Conservation (phyloP, 1,140 invertebrate genomes). For the Drosophila baimaii region DNA sequence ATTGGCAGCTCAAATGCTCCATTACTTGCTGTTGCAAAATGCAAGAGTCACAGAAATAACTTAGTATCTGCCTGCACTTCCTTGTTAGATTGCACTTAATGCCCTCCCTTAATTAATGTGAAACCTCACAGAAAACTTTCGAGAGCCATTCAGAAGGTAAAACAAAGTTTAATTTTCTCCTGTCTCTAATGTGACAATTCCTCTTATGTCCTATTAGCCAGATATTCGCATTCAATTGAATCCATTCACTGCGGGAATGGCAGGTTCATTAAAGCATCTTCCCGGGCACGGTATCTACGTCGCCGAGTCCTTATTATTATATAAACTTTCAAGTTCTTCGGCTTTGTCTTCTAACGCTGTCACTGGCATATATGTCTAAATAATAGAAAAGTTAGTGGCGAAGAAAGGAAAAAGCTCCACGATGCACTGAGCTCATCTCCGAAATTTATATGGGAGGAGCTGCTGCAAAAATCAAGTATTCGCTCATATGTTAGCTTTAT, state of each 20-base stretch:
- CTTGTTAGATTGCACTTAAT: conserved; percentile 5
- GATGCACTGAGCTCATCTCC: conserved; percentile 35
- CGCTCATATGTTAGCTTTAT: conserved; percentile 81
- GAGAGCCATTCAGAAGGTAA: conserved; percentile 16
- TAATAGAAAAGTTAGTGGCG: conserved; percentile 73
- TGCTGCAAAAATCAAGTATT: conserved; percentile 70
- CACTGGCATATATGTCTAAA: conserved; percentile 76
- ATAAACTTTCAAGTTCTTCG: conserved; percentile 30
- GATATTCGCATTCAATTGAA: conserved; percentile 29
- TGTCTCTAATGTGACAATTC: conserved; percentile 24
- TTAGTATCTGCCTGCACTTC: not conserved
- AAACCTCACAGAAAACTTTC: conserved; percentile 25
- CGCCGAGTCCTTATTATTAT: conserved; percentile 20
- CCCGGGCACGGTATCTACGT: conserved; percentile 14
- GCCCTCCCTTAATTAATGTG: conserved; percentile 19
- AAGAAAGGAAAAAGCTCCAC: conserved; percentile 42
- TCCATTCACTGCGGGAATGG: not conserved
- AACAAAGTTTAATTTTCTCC: conserved; percentile 27
- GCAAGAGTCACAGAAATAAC: not conserved
- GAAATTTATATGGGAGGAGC: conserved; percentile 60
- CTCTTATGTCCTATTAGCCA: conserved; percentile 14
- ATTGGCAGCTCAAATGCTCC: not conserved
- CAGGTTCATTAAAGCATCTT: conserved; percentile 1
- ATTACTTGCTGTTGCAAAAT: conserved; percentile 10
- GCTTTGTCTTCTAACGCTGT: conserved; percentile 56